Evolutionary conservation across 2,888 invertebrate species (phyloP).

Genomic region (Axea sp.): DNA sequence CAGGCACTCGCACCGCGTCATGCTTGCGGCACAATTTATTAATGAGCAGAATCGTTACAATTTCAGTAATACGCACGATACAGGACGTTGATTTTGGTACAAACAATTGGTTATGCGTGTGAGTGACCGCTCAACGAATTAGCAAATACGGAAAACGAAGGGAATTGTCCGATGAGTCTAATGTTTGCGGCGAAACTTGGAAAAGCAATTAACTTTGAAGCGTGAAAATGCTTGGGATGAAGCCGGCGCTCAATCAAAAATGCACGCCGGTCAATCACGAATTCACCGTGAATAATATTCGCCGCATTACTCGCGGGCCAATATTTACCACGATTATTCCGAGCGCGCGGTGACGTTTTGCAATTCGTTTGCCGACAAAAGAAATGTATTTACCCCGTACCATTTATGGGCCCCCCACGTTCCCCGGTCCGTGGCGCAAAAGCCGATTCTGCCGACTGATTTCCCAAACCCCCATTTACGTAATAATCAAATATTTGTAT

Average conservation of each 20-base stretch:
- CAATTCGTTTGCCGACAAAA: slow-evolving; percentile 40
- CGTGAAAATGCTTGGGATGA: slow-evolving; percentile 13
- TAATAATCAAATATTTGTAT: slow-evolving; percentile 60
- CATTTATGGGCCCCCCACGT: slow-evolving; percentile 15
- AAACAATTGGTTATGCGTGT: slow-evolving; percentile 14
- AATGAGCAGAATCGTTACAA: too few species aligned
- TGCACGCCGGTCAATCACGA: slow-evolving; percentile 15
- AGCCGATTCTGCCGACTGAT: slow-evolving; percentile 47
- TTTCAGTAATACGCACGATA: too few species aligned
- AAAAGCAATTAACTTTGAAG: slow-evolving; percentile 29
- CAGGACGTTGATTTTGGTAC: too few species aligned
- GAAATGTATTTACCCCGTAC: slow-evolving; percentile 40
- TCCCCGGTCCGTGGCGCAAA: slow-evolving; percentile 6
- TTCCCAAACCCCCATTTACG: slow-evolving; percentile 50
- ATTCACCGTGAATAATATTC: slow-evolving; percentile 8
- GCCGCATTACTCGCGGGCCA: slow-evolving; percentile 9
- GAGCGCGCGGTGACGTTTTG: slow-evolving; percentile 27
- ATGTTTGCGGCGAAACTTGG: slow-evolving; percentile 21
- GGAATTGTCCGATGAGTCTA: slow-evolving; percentile 10
- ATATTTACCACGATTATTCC: slow-evolving; percentile 50
- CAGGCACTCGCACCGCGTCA: too few species aligned
- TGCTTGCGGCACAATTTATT: too few species aligned
- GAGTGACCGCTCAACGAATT: slow-evolving; percentile 3
- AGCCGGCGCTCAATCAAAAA: slow-evolving; percentile 9
- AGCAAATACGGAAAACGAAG: slow-evolving; percentile 15